Conservation (phyloP, 2,113 vertebrate species). For the Eolophus roseicapilla region DNA sequence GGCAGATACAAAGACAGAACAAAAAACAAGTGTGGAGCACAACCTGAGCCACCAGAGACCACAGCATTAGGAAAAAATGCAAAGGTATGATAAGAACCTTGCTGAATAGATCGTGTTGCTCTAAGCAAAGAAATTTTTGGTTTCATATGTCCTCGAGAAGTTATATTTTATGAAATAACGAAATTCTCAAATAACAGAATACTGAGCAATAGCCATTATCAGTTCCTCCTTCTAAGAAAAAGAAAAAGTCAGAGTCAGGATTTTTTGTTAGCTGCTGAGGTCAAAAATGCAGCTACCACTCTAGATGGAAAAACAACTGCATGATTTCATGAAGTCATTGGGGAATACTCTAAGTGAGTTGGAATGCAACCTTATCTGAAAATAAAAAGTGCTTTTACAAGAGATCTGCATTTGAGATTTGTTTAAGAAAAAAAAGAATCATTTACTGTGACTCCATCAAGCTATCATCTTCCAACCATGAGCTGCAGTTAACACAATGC, state of each 20-base stretch:
- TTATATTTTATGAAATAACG: background rate
- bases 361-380: constrained; percentile 13
- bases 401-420: constrained; percentile 22
- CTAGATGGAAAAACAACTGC: background rate
- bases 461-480: background rate
- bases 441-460: background rate
- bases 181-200: background rate
- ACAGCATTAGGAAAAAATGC: background rate
- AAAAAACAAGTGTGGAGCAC: background rate
- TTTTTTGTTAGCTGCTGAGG: background rate
- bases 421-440: background rate
- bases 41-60: background rate
- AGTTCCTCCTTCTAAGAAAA: background rate
- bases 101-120: background rate
- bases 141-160: background rate
- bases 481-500: background rate
- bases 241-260: background rate
- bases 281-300: constrained; percentile 28
- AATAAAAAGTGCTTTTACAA: background rate
- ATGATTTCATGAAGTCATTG: background rate
- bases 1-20: background rate
- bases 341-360: background rate
- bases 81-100: background rate
- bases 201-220: background rate
- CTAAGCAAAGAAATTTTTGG: background rate